phyloP scores from a whole-genome alignment of 2,888 invertebrate species.

The Apotomis capreana region DNA sequence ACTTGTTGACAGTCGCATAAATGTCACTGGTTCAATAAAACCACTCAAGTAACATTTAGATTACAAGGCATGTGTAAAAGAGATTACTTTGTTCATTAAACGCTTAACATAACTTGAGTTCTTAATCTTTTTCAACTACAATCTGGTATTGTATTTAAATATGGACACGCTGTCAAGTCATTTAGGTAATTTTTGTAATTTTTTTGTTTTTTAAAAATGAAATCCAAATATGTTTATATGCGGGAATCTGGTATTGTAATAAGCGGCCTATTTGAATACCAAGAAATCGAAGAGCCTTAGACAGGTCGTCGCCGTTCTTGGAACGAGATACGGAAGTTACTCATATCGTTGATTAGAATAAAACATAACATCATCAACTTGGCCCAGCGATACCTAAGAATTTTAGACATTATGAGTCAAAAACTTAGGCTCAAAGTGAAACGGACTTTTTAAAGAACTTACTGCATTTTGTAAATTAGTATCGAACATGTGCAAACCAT shows the following conservation, averaged over 20 bases:
- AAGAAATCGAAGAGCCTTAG: slow-evolving; percentile 20
- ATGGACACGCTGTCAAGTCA: no score
- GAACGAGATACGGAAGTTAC: slow-evolving; percentile 17
- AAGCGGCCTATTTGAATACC: slow-evolving; percentile 1
- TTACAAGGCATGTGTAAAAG: background rate
- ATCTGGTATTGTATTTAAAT: no score
- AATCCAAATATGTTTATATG: no score
- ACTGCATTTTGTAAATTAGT: background rate
- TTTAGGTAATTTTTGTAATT: no score
- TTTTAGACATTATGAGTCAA: background rate
- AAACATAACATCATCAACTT: background rate
- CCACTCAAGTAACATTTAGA: slow-evolving; percentile 22
- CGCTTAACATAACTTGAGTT: slow-evolving; percentile 20
- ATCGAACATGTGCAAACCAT: background rate
- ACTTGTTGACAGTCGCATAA: slow-evolving; percentile 17
- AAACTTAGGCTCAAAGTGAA: background rate
- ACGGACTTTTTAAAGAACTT: background rate
- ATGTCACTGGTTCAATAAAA: slow-evolving; percentile 18
- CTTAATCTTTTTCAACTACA: background rate
- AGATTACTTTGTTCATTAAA: slow-evolving; percentile 17
- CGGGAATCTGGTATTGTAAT: no score
- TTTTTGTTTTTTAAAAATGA: no score
- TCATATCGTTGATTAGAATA: background rate
- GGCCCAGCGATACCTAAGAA: background rate
- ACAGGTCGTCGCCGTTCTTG: slow-evolving; percentile 24